Conservation (phyloP, 2,888 invertebrate genomes). For the Anthophora plumipes region DNA sequence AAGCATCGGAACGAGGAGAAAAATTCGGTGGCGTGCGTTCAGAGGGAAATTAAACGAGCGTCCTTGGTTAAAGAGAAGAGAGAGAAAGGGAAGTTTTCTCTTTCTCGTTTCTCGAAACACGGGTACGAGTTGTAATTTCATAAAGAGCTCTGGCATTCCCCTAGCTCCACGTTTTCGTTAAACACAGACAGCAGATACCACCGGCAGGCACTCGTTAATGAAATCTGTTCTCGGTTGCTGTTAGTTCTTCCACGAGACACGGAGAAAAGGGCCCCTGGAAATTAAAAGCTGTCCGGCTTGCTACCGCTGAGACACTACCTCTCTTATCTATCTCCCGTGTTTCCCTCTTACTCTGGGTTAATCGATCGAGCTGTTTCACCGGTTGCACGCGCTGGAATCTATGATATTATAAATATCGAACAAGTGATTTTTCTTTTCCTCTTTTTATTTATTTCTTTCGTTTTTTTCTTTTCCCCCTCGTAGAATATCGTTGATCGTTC, state of each 20-base stretch:
- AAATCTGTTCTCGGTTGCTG: conserved; percentile 48
- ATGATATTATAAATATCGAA: not conserved
- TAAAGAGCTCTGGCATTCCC: conserved; percentile 38
- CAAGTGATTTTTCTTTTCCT: not conserved
- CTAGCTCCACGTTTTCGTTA: conserved; percentile 42
- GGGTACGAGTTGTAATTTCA: conserved; percentile 32
- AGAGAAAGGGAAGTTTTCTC: not conserved
- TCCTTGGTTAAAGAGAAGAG: conserved; percentile 1
- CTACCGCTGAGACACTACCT: no score
- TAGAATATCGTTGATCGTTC: not conserved
- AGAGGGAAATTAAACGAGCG: conserved; percentile 36
- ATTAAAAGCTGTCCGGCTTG: conserved; percentile 52
- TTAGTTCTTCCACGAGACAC: no score
- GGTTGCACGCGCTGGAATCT: not conserved
- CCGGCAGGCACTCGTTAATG: conserved; percentile 53
- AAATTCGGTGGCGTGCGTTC: not conserved
- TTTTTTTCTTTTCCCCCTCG: no score
- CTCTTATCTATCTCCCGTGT: no score
- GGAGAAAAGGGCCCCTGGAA: conserved; percentile 27
- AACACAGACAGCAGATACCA: not conserved
- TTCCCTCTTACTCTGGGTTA: not conserved
- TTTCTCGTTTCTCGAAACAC: conserved; percentile 10
- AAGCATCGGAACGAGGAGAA: conserved; percentile 5
- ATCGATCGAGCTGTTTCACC: conserved; percentile 33
- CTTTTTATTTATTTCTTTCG: not conserved